Conservation (phyloP, 2,888 invertebrate genomes). For the Tenthredo mesomela region DNA sequence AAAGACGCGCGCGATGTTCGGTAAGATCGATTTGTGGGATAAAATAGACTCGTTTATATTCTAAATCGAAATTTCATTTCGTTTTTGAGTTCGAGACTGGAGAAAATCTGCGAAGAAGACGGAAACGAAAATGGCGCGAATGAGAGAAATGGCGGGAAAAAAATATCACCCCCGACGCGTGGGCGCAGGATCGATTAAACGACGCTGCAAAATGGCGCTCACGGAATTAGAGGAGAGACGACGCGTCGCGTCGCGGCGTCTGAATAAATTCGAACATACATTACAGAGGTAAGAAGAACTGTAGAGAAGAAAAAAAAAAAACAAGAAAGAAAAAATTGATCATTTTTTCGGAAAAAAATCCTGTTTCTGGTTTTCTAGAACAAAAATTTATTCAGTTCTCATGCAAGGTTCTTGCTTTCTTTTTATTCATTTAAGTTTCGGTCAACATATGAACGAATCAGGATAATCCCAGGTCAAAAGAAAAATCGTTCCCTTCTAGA, state of each 20-base stretch:
- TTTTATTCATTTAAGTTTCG: too few species aligned
- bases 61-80: too few species aligned
- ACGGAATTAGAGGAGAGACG: background rate
- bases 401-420: too few species aligned
- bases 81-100: too few species aligned
- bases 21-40: too few species aligned
- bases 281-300: constrained; percentile 60
- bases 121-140: constrained; percentile 50
- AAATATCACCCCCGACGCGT: constrained; percentile 62
- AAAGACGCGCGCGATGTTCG: background rate
- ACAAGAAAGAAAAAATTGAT: constrained; percentile 18
- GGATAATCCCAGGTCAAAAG: background rate
- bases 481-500: background rate
- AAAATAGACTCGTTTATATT: too few species aligned
- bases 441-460: too few species aligned
- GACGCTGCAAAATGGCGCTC: constrained; percentile 71
- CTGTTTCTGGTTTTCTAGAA: too few species aligned
- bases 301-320: constrained; percentile 60
- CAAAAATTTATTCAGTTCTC: too few species aligned
- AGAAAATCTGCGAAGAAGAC: background rate
- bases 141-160: constrained; percentile 72
- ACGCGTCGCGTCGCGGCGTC: background rate
- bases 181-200: constrained; percentile 73
- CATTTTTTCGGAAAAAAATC: background rate
- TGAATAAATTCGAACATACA: background rate